phyloP scores from a whole-genome alignment of 1,140 invertebrate genomes.

The Aphaenogaster ashmeadi region DNA sequence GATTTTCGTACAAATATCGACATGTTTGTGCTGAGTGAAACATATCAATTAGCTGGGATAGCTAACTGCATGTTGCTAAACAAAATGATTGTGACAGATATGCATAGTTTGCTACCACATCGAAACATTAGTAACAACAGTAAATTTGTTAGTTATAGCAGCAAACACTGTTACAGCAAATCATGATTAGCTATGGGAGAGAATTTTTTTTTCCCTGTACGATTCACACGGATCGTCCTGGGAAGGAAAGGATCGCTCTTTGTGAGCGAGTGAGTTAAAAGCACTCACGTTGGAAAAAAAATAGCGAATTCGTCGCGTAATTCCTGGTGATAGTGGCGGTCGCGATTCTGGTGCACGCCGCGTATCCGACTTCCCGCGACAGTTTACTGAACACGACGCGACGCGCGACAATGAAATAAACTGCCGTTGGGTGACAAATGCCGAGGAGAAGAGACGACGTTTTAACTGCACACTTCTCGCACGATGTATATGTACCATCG shows the following conservation, averaged over 20 bases:
- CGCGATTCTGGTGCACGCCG: background rate
- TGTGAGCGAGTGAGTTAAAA: background rate
- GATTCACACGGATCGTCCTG: background rate
- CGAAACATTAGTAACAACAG: too few species aligned
- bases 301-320: background rate
- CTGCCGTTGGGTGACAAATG: conserved; percentile 18
- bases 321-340: background rate
- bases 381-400: conserved; percentile 9
- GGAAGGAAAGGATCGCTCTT: background rate
- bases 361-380: background rate
- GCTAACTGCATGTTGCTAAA: too few species aligned
- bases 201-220: background rate
- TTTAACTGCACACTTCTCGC: conserved; percentile 4
- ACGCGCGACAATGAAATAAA: conserved; percentile 39
- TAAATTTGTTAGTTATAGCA: too few species aligned
- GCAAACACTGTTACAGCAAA: too few species aligned
- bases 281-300: background rate
- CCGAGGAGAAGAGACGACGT: background rate
- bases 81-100: too few species aligned
- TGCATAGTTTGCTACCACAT: too few species aligned
- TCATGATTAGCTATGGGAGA: too few species aligned
- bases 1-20: too few species aligned
- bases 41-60: too few species aligned
- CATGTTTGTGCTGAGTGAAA: too few species aligned
- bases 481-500: background rate